Conservation (phyloP, 2,113 vertebrate genomes). For the Abramis brama region DNA sequence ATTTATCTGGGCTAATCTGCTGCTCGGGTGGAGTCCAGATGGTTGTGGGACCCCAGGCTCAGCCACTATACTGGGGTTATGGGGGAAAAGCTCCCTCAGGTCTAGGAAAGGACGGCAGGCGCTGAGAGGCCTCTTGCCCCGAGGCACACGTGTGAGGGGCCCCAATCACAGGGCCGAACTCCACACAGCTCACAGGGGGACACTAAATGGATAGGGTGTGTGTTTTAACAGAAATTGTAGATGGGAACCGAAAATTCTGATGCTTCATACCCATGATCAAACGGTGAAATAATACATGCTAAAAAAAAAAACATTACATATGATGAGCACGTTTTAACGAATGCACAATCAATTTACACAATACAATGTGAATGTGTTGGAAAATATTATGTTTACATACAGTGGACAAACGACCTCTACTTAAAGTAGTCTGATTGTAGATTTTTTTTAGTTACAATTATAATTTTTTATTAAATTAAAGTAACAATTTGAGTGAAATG, state of each 20-base stretch:
- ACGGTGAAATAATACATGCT: not conserved
- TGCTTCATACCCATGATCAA: not conserved
- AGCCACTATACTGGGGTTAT: slow-evolving; percentile 65
- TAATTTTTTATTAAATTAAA: not conserved
- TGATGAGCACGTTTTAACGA: not conserved
- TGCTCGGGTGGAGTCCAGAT: slow-evolving; percentile 53
- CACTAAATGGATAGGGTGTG: slow-evolving; percentile 53
- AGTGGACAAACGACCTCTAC: not conserved
- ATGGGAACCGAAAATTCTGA: not conserved
- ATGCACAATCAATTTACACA: not conserved
- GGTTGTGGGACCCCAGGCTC: slow-evolving; percentile 57
- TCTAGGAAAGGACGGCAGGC: slow-evolving; percentile 52
- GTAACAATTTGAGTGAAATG: not conserved
- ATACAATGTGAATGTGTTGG: too few species aligned
- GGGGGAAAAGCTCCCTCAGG: slow-evolving; percentile 61
- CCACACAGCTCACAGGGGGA: slow-evolving; percentile 59
- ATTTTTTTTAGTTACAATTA: not conserved
- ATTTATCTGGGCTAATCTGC: not conserved
- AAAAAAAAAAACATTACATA: not conserved
- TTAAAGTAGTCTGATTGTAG: not conserved
- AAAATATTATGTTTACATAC: not conserved
- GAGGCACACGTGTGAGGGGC: slow-evolving; percentile 67
- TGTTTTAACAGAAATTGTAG: slow-evolving; percentile 1
- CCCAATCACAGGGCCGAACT: slow-evolving; percentile 55
- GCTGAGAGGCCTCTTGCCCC: slow-evolving; percentile 49